Evolutionary conservation across 2,888 invertebrate species (phyloP).

Genomic region (Odontomyia ornata): DNA sequence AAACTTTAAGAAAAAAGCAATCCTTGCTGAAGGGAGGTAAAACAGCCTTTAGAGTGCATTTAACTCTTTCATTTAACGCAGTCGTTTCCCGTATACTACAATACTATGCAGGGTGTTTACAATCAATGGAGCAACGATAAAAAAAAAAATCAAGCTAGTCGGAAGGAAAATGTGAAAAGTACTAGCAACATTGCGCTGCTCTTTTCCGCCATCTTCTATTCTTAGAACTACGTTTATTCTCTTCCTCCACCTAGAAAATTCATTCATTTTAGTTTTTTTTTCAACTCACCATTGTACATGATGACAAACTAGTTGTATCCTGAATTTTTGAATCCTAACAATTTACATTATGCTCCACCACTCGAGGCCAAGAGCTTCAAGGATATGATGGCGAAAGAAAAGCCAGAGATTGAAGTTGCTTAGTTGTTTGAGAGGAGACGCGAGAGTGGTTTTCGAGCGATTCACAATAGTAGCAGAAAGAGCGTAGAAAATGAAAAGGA

Average conservation of each 20-base stretch:
- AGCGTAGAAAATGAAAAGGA: neutral
- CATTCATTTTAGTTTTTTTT: neutral
- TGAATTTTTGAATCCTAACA: slow-evolving; percentile 20
- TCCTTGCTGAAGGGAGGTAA: neutral
- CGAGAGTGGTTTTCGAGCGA: neutral
- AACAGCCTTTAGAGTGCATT: neutral
- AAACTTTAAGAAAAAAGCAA: neutral
- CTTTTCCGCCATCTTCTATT: neutral
- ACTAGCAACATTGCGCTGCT: neutral
- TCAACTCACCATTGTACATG: slow-evolving; percentile 2
- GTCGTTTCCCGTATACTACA: neutral
- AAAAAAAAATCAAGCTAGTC: neutral
- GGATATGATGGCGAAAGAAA: neutral
- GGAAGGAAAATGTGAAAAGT: neutral
- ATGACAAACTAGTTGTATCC: slow-evolving; percentile 22
- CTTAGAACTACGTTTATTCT: neutral
- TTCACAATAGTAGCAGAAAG: too few relatives aligned
- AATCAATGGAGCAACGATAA: neutral
- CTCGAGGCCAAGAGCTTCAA: slow-evolving; percentile 1
- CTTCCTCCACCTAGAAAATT: neutral
- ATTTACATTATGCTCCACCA: slow-evolving; percentile 10
- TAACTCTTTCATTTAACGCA: neutral
- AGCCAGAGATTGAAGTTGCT: neutral
- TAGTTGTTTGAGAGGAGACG: slow-evolving; percentile 6
- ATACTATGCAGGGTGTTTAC: neutral